These are phyloP conservation scores for Netelia melanura DNA, from an alignment of 2,888 invertebrate species.

Conservation along the genomic window DNA sequence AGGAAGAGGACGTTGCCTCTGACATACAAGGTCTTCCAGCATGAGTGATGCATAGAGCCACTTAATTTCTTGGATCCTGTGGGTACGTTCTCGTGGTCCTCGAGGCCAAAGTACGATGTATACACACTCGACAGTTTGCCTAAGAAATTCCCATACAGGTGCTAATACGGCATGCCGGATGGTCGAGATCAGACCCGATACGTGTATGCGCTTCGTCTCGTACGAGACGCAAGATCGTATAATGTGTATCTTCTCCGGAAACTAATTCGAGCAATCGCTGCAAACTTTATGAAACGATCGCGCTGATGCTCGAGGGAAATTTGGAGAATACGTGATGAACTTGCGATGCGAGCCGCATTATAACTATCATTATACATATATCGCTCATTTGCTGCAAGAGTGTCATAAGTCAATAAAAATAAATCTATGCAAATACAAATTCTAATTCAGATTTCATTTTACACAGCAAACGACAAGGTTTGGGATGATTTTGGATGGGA, in stretches of 20 bases:
- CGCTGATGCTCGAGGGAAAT: slow-evolving; percentile 67
- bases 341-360: slow-evolving; percentile 50
- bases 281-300: slow-evolving; percentile 67
- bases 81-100: slow-evolving; percentile 55
- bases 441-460: too few species aligned
- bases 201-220: slow-evolving; percentile 27
- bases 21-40: neutral
- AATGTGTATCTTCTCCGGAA: slow-evolving; percentile 63
- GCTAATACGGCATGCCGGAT: slow-evolving; percentile 34
- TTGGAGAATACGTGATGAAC: slow-evolving; percentile 63
- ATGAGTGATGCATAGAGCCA: slow-evolving; percentile 59
- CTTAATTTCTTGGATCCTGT: slow-evolving; percentile 66
- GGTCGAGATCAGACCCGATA: slow-evolving; percentile 46
- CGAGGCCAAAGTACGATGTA: slow-evolving; percentile 8
- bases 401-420: too few species aligned
- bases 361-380: neutral
- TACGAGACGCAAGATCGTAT: slow-evolving; percentile 55
- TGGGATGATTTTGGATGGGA: too few species aligned
- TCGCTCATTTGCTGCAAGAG: too few species aligned
- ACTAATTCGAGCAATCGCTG: slow-evolving; percentile 67
- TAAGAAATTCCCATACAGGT: slow-evolving; percentile 26
- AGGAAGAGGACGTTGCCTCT: slow-evolving; percentile 13
- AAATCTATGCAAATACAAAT: too few species aligned
- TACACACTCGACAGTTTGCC: slow-evolving; percentile 44
- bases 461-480: too few species aligned